Conservation (phyloP, 2,113 vertebrate species). For the Myrmecobius fasciatus region DNA sequence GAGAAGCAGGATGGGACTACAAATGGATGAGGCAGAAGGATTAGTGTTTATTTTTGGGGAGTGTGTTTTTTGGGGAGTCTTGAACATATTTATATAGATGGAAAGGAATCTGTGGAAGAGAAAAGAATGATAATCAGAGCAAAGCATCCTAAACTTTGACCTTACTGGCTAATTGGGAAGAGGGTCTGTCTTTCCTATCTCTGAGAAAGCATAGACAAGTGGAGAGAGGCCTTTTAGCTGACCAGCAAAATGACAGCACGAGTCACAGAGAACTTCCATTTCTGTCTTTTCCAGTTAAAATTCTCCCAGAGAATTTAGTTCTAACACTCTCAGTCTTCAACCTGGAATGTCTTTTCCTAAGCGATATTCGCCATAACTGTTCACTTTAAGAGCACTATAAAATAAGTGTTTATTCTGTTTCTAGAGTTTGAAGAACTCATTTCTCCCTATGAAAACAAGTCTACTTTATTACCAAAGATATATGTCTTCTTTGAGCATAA, state of each 20-base stretch:
- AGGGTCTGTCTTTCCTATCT: too few relatives aligned
- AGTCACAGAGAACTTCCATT: not conserved
- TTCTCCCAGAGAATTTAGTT: not conserved
- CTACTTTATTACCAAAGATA: not conserved
- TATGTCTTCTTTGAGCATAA: not conserved
- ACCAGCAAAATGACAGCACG: not conserved
- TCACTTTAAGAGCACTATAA: not conserved
- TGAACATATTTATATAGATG: too few relatives aligned
- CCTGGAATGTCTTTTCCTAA: not conserved
- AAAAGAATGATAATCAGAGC: too few relatives aligned
- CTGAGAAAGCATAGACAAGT: too few relatives aligned
- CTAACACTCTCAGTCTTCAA: not conserved
- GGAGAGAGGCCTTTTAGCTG: too few relatives aligned
- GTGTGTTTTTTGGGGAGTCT: not conserved
- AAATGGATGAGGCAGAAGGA: not conserved
- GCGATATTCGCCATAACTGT: not conserved
- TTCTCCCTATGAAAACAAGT: not conserved
- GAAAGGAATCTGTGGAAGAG: too few relatives aligned
- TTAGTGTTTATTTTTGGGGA: not conserved
- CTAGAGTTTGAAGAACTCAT: not conserved
- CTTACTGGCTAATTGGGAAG: too few relatives aligned
- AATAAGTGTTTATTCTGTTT: not conserved
- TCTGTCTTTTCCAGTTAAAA: not conserved
- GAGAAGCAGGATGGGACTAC: too few relatives aligned
- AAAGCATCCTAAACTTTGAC: too few relatives aligned